Conservation (phyloP, 2,888 invertebrate genomes). For the Xestia sexstrigata region DNA sequence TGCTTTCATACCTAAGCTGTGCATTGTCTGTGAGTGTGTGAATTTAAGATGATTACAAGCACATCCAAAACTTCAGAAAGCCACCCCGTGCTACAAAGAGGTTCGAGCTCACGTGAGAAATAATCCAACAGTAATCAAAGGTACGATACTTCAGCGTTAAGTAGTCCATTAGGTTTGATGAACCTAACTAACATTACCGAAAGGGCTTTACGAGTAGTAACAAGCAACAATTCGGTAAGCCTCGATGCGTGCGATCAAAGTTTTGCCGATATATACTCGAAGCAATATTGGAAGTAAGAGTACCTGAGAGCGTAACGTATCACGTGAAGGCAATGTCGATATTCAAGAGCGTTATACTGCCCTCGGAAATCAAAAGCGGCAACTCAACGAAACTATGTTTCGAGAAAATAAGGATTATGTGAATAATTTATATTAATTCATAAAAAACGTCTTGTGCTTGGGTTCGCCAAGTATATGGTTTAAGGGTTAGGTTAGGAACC, state of each 20-base stretch:
- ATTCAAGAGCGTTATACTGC: conserved; percentile 6
- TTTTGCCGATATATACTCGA: conserved; percentile 59
- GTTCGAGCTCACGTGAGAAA: conserved; percentile 30
- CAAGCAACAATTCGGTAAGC: conserved; percentile 55
- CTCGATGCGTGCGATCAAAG: conserved; percentile 57
- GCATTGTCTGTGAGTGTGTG: not conserved
- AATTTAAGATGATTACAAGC: not conserved
- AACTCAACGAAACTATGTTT: not conserved
- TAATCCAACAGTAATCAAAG: conserved; percentile 57
- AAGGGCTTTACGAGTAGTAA: conserved; percentile 50
- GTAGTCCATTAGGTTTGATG: conserved; percentile 44
- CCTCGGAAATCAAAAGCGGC: not conserved
- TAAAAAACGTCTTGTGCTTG: no score
- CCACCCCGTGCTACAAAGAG: conserved; percentile 8
- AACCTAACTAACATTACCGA: conserved; percentile 37
- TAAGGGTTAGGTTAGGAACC: no score
- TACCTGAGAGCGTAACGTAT: conserved; percentile 13
- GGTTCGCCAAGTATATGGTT: no score
- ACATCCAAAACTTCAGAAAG: conserved; percentile 8
- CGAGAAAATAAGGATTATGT: not conserved
- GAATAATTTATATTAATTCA: not conserved
- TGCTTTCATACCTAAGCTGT: not conserved
- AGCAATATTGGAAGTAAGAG: conserved; percentile 35
- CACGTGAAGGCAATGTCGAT: not conserved
- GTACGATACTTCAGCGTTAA: conserved; percentile 37